These are phyloP conservation scores for Megamerina dolium DNA, from an alignment of 2,888 invertebrate genomes.

Conservation along the genomic window DNA sequence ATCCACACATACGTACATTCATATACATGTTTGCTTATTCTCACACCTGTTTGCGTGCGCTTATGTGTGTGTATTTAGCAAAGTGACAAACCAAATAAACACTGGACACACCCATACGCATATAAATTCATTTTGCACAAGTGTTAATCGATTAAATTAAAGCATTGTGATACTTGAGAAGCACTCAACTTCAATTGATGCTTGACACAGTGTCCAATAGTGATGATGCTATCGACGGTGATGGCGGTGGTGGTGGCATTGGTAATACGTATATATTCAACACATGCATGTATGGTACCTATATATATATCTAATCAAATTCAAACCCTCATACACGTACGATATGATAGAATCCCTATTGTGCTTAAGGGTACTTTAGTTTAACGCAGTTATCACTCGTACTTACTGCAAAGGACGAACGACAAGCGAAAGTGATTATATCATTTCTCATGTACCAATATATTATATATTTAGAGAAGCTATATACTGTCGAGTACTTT, in stretches of 20 bases:
- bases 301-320: neutral
- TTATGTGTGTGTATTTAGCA: constrained; percentile 1
- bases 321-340: neutral
- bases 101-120: neutral
- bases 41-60: neutral
- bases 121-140: constrained; percentile 8
- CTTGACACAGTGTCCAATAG: too few species aligned
- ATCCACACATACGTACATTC: too few species aligned
- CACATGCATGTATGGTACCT: neutral
- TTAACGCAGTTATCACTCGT: constrained; percentile 7
- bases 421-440: too few species aligned
- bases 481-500: too few species aligned
- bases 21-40: neutral
- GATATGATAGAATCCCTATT: constrained; percentile 18
- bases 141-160: constrained; percentile 24
- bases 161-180: constrained; percentile 14
- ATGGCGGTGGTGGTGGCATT: neutral
- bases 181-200: constrained; percentile 7
- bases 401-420: too few species aligned
- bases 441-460: too few species aligned
- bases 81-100: constrained; percentile 8
- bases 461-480: too few species aligned
- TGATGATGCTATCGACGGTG: neutral
- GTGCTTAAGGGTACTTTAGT: constrained; percentile 39
- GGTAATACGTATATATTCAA: neutral